Percentiles rank a stretch among this genome's conserved stretches.
These are phyloP conservation scores for Aphelenchoides avenae DNA, from an alignment of 1,140 invertebrate genomes.

Conservation along the genomic window DNA sequence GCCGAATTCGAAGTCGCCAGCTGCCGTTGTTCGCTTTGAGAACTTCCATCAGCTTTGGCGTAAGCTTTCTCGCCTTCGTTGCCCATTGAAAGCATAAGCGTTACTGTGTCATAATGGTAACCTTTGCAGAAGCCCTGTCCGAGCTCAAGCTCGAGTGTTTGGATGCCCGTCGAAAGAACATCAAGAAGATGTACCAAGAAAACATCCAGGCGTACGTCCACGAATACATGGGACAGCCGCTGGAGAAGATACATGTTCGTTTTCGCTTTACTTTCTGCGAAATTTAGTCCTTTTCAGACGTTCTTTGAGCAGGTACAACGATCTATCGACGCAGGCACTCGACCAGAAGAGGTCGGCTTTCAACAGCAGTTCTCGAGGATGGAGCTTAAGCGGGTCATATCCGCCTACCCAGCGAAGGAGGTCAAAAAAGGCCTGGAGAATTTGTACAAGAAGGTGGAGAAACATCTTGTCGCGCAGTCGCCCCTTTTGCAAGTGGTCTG, in stretches of 20 bases:
- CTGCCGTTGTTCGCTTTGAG: constrained; percentile 80
- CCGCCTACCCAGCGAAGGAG: constrained; percentile 87
- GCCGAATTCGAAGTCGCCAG: constrained; percentile 84
- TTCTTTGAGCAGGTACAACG: constrained; percentile 86
- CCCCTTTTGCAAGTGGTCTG: constrained; percentile 93
- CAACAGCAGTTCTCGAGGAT: constrained; percentile 95
- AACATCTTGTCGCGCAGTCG: constrained; percentile 89
- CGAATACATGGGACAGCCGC: constrained; percentile 84
- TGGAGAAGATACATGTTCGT: constrained; percentile 84
- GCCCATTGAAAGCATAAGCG: neutral
- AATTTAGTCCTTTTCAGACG: constrained; percentile 32
- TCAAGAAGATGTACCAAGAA: constrained; percentile 83
- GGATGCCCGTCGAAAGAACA: constrained; percentile 81
- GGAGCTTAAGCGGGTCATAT: constrained; percentile 88
- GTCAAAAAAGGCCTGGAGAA: constrained; percentile 91
- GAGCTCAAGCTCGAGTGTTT: constrained; percentile 84
- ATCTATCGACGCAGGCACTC: constrained; percentile 83
- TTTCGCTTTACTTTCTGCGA: constrained; percentile 20
- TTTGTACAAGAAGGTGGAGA: constrained; percentile 92
- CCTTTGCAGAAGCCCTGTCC: constrained; percentile 69
- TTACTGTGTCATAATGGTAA: neutral
- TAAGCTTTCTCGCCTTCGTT: constrained; percentile 53
- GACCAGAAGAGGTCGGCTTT: constrained; percentile 93
- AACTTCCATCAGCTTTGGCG: constrained; percentile 89
- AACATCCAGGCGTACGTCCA: constrained; percentile 84